Conservation (phyloP, 2,113 vertebrate species). For the Dipodomys spectabilis region DNA sequence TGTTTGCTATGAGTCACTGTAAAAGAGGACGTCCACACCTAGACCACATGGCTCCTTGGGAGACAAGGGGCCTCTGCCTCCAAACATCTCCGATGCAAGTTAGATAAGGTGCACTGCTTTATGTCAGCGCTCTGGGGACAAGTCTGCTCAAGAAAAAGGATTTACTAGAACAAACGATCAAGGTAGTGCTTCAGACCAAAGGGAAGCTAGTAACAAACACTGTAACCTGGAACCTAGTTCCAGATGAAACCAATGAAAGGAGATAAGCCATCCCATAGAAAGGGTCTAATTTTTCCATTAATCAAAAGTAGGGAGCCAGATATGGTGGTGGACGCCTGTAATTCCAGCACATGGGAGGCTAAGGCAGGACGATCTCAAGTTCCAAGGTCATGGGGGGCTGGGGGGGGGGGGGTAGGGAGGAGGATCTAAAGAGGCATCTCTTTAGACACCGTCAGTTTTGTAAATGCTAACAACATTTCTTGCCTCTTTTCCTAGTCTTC, state of each 20-base stretch:
- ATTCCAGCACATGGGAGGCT: background rate
- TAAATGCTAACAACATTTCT: conserved; percentile 12
- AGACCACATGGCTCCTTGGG: background rate
- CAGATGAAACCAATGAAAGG: conserved; percentile 12
- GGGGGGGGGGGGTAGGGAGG: background rate
- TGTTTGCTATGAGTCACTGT: background rate
- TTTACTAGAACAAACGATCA: background rate
- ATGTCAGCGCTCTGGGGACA: background rate
- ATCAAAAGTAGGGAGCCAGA: background rate
- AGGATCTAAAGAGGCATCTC: background rate
- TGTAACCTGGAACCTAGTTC: background rate
- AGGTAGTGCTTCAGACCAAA: background rate
- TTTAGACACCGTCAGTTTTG: conserved; percentile 14
- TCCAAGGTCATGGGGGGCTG: too few species aligned
- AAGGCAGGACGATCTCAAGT: background rate
- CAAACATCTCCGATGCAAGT: background rate
- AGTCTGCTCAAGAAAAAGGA: background rate
- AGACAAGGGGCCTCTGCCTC: background rate
- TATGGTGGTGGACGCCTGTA: background rate
- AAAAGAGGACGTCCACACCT: background rate
- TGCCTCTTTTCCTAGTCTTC: background rate
- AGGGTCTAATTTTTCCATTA: conserved; percentile 10
- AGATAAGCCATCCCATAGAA: background rate
- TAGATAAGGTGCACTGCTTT: background rate
- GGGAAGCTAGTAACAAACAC: background rate